Evolutionary conservation across 2,113 vertebrate genomes (phyloP).

Genomic region (Lagopus leucura): DNA sequence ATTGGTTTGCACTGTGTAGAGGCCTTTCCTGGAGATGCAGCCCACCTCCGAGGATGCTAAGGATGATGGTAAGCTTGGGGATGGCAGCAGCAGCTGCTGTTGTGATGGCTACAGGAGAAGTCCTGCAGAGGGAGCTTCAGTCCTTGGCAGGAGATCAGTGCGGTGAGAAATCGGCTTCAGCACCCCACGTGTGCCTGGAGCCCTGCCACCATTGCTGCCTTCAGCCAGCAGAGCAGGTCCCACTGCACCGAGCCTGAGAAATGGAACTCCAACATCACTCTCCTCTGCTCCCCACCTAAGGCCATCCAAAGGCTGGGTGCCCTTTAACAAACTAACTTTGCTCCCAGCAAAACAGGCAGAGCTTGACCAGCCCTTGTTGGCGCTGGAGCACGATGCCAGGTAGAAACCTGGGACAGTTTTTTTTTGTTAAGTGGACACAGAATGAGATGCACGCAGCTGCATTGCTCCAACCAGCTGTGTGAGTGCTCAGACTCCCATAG

Average conservation of each 20-base stretch:
- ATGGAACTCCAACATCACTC: not conserved
- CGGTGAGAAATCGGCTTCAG: not conserved
- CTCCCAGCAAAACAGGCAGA: not conserved
- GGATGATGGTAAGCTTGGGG: fast-evolving
- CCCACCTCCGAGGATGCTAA: not conserved
- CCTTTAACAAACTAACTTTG: not conserved
- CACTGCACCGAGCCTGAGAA: not conserved
- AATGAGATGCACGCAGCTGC: not conserved
- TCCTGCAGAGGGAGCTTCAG: constrained; percentile 42
- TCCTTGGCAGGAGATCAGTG: not conserved
- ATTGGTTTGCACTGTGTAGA: not conserved
- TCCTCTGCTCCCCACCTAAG: not conserved
- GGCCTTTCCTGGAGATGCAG: not conserved
- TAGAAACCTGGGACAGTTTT: not conserved
- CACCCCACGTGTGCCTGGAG: not conserved
- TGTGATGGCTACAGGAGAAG: not conserved
- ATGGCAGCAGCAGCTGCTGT: not conserved
- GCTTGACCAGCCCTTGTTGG: not conserved
- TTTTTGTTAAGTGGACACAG: not conserved
- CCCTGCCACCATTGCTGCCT: no score
- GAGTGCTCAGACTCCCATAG: not conserved
- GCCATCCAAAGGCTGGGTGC: not conserved
- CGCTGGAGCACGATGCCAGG: not conserved
- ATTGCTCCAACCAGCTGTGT: not conserved
- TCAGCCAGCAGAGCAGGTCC: not conserved